Conservation (phyloP, 2,888 invertebrate species). For the Chymomyza procnemis region DNA sequence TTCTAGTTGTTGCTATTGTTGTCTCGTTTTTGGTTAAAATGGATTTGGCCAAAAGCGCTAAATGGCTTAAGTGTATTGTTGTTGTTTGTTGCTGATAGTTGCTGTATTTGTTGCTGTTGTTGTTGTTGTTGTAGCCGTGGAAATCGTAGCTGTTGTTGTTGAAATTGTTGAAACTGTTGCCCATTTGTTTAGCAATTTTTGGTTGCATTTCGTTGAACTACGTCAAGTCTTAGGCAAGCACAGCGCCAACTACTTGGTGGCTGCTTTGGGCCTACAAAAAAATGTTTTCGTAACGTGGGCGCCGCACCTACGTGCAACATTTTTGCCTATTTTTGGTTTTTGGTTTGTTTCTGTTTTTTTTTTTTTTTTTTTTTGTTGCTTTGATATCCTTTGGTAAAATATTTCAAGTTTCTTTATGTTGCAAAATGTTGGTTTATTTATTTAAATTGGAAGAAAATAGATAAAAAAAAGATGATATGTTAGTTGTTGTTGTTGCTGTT, state of each 20-base stretch:
- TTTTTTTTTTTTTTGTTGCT: not conserved
- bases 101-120: not conserved
- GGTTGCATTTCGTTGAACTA: conserved; percentile 66
- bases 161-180: conserved; percentile 45
- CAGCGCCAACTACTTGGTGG: conserved; percentile 10
- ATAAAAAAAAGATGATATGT: not conserved
- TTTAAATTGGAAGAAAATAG: not conserved
- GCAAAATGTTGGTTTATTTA: not conserved
- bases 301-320: not conserved
- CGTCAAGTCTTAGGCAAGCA: conserved; percentile 25
- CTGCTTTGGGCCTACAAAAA: conserved; percentile 24
- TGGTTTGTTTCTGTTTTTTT: no score
- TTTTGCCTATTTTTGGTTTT: no score
- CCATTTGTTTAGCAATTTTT: conserved; percentile 40
- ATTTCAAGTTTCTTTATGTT: not conserved
- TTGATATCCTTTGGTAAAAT: not conserved
- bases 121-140: conserved; percentile 8
- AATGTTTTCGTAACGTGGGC: not conserved
- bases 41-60: not conserved
- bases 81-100: not conserved
- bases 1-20: conserved; percentile 6
- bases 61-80: not conserved
- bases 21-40: not conserved
- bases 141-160: not conserved
- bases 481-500: not conserved